Conservation (phyloP, 2,113 vertebrate species). For the Circaetus cinerascens region DNA sequence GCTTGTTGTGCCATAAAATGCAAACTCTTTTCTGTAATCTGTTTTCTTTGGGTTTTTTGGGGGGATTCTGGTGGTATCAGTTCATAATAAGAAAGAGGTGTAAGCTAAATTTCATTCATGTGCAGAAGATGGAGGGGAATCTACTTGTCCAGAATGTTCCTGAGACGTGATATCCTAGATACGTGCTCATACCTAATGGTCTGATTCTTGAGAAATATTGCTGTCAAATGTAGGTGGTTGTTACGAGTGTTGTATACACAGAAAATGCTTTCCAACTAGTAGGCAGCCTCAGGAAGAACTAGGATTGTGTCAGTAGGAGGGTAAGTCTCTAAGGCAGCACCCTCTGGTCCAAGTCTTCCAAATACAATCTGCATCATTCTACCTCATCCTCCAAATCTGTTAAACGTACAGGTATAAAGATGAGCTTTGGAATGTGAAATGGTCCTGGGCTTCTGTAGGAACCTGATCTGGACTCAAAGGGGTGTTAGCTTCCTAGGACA, state of each 20-base stretch:
- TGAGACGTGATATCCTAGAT: background rate
- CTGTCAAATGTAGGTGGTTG: background rate
- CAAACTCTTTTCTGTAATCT: background rate
- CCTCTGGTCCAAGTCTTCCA: rapidly evolving
- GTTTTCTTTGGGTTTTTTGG: background rate
- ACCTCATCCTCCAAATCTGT: background rate
- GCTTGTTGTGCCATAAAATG: background rate
- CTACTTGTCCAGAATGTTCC: background rate
- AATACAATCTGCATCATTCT: background rate
- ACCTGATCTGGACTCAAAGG: background rate
- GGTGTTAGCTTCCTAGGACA: background rate
- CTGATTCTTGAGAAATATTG: background rate
- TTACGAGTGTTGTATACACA: background rate
- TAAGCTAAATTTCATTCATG: background rate
- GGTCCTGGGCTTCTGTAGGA: background rate
- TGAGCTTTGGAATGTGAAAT: background rate
- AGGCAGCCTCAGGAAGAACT: background rate
- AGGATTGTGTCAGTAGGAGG: background rate
- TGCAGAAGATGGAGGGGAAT: background rate
- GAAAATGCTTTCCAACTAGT: background rate
- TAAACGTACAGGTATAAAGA: background rate
- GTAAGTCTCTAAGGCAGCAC: background rate
- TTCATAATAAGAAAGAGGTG: background rate
- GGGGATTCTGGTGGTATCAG: background rate
- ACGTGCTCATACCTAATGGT: background rate